phyloP scores from a whole-genome alignment of 2,888 invertebrate species.

The Tetranychus truncatus region DNA sequence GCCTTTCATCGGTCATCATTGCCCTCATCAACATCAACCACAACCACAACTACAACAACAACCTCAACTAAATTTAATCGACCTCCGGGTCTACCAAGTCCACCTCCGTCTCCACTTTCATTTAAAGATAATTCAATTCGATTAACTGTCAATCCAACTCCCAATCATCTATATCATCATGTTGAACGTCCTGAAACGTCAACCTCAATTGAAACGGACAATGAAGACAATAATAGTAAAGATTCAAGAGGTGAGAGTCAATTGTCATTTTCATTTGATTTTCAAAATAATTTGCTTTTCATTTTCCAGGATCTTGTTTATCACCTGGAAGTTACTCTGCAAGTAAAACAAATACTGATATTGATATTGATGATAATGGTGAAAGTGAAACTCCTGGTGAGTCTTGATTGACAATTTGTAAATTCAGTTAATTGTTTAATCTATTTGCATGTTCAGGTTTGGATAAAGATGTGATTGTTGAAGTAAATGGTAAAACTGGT shows the following conservation, averaged over 20 bases:
- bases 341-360: background rate
- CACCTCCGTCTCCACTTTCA: background rate
- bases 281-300: background rate
- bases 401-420: background rate
- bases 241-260: slow-evolving; percentile 2
- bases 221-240: slow-evolving; percentile 9
- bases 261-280: background rate
- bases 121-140: background rate
- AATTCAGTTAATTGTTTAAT: too few species aligned
- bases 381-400: background rate
- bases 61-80: background rate
- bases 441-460: too few species aligned
- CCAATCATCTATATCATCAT: background rate
- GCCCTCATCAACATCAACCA: background rate
- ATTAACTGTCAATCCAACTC: background rate
- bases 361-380: background rate
- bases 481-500: background rate
- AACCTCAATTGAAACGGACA: background rate
- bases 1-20: slow-evolving; percentile 10
- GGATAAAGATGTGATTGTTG: background rate
- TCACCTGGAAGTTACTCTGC: background rate
- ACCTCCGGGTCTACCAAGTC: background rate
- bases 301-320: background rate
- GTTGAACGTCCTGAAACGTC: background rate
- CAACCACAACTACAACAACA: background rate